Evolutionary conservation across 2,113 vertebrate species (phyloP).

Genomic region (Cavia aperea): DNA sequence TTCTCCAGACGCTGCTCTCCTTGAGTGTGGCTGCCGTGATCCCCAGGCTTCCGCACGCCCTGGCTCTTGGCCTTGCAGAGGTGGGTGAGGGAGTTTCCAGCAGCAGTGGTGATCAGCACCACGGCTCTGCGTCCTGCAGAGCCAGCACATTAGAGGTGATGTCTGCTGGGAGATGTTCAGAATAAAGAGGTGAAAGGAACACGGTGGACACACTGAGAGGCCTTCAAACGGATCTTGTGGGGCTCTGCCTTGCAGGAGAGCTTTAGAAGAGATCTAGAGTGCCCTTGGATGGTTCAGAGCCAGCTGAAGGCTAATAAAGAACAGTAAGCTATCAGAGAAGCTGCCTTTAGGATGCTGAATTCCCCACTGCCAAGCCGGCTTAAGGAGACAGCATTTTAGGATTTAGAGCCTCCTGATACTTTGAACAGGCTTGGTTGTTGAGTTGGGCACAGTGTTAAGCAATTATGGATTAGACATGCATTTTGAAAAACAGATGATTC

Average conservation of each 20-base stretch:
- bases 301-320: background rate
- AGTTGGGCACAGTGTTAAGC: background rate
- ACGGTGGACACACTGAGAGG: background rate
- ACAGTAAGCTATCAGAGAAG: background rate
- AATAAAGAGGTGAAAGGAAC: background rate
- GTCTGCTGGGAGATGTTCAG: background rate
- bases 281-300: background rate
- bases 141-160: rapidly evolving
- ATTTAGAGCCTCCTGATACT: background rate
- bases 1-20: rapidly evolving
- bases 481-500: background rate
- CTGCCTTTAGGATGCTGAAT: background rate
- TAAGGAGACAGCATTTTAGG: background rate
- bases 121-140: background rate
- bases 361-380: background rate
- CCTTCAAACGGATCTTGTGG: background rate
- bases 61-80: background rate
- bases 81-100: background rate
- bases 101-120: background rate
- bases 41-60: background rate
- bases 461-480: background rate
- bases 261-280: rapidly evolving
- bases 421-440: background rate
- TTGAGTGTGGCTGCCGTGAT: rapidly evolving
- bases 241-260: background rate